Base-by-base conservation (phyloP, 2,797 vertebrate genomes). In the Darevskia mixta region DNA sequence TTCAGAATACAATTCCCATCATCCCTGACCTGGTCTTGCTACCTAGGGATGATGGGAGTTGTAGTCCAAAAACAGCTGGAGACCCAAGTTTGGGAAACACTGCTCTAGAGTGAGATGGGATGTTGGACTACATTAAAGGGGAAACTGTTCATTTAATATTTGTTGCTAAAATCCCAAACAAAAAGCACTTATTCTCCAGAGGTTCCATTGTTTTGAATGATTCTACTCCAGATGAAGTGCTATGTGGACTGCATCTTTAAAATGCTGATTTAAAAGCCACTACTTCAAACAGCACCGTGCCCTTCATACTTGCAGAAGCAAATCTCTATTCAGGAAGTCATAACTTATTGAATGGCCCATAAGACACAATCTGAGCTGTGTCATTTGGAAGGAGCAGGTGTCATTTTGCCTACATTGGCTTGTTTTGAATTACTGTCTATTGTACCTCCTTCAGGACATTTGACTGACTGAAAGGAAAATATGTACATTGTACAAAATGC, bases 391-490 rank as follows among this genome's bases (percentile, higher is more conserved):
- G 11, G 3, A 85, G 83, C 58, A 49, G 43, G 8, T 38, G 32
- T 69, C 27, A 38, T 49, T 23, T 58, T 49, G 71, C 64, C 61
- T 77, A 38, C 32, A 79, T 41, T 43, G 71, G 35, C 35, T 85
- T 81, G 43, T 85, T 73, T 79, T 81, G 78, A 87, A 85, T 81
- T 90, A 85, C 15, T 38, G 35, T 76, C 79, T 73, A 76, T 75
- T 85, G 45, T 84, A 71, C 23, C 29, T 69, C 32, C 45, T 87
- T 76, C 43, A 58, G 78, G 82, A 75, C 64, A 85, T 87, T 61
- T 58, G 77, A 35, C 45, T 77, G 41, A 85, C 82, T 90, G 86
- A 84, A 87, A 89, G 69, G 41, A 45, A 84, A 87, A 87, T 90
- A 80, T 87, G 77, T 86, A 77, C 69, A 49, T 66, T 76, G 69